These are phyloP conservation scores for Bubalus kerabau DNA, from an alignment of 2,113 vertebrate genomes.

Conservation along the genomic window DNA sequence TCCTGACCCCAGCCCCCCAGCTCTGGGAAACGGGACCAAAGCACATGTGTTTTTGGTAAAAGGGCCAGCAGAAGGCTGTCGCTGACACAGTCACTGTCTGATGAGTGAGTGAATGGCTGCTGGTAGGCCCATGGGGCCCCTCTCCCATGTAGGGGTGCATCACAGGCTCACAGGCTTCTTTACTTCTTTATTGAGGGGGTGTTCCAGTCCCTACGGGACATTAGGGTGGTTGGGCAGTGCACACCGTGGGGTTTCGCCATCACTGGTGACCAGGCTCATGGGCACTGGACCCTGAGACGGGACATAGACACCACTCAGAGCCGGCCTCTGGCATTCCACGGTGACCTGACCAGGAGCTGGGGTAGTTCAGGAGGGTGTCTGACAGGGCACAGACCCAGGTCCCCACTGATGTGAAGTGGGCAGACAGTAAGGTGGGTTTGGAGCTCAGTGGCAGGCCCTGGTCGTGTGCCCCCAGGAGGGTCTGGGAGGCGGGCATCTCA, in stretches of 20 bases:
- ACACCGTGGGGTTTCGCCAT: fast-evolving
- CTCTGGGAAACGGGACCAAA: background rate
- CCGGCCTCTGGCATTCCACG: fast-evolving
- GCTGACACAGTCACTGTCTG: fast-evolving
- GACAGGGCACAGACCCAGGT: fast-evolving
- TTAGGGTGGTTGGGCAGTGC: fast-evolving
- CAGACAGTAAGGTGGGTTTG: fast-evolving
- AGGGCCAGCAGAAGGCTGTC: no score
- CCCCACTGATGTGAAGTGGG: fast-evolving
- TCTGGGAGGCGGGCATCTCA: fast-evolving
- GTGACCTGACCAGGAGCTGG: background rate
- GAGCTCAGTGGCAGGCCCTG: fast-evolving
- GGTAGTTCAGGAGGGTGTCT: fast-evolving
- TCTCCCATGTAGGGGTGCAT: fast-evolving
- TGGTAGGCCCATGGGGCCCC: fast-evolving
- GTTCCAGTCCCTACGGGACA: fast-evolving
- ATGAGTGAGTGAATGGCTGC: fast-evolving
- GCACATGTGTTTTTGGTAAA: fast-evolving
- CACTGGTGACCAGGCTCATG: background rate
- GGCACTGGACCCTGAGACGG: background rate
- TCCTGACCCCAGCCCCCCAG: background rate
- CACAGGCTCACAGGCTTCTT: background rate
- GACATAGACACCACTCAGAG: fast-evolving
- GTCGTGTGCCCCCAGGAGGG: fast-evolving
- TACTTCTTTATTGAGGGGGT: background rate